Evolutionary conservation across 2,888 invertebrate genomes (phyloP).

Genomic region (Tetragonisca angustula): DNA sequence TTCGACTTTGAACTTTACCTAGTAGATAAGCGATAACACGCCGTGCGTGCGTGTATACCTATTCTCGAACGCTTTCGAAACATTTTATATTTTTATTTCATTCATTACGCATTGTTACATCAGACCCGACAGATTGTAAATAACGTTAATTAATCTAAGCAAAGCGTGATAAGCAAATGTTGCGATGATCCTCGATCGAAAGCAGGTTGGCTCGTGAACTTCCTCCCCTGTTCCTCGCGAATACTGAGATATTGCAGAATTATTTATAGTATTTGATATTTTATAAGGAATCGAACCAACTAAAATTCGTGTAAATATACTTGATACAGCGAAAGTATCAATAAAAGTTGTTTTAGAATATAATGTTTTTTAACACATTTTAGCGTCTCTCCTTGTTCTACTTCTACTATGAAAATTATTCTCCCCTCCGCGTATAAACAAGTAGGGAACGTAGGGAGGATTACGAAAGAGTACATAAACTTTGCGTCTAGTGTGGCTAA

Average conservation of each 20-base stretch:
- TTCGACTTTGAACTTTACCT: constrained; percentile 19
- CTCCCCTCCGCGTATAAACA: not conserved
- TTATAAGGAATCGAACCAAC: constrained; percentile 22
- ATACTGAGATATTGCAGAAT: constrained; percentile 14
- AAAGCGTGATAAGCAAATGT: not conserved
- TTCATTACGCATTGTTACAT: constrained; percentile 19
- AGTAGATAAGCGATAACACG: constrained; percentile 10
- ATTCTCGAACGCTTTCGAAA: not conserved
- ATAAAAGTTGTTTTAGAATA: constrained; percentile 30
- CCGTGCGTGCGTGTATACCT: not conserved
- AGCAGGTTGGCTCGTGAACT: not conserved
- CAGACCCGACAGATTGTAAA: constrained; percentile 29
- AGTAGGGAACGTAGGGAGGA: not conserved
- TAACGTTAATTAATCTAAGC: constrained; percentile 25
- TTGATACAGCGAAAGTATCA: constrained; percentile 22
- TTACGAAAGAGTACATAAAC: not conserved
- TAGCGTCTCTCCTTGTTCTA: not conserved
- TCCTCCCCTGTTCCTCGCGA: not conserved
- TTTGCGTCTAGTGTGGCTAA: not conserved
- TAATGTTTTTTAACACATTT: constrained; percentile 3
- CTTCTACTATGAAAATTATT: not conserved
- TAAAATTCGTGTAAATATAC: constrained; percentile 47
- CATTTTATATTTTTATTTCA: constrained; percentile 25
- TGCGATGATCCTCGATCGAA: not conserved
- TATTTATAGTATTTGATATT: constrained; percentile 62